Conservation (phyloP, 2,888 invertebrate species). For the Zonitis immaculata region DNA sequence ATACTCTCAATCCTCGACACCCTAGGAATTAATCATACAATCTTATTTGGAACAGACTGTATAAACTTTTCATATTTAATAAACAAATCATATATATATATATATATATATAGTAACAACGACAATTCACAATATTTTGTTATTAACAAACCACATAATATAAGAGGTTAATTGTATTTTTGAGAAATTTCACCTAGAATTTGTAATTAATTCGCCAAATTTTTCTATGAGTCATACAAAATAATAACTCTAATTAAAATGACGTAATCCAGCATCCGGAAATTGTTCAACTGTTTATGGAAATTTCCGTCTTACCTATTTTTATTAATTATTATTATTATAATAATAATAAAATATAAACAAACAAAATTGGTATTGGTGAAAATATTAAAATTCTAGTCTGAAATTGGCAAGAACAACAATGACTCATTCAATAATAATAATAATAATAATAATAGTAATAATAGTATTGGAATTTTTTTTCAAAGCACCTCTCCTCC, state of each 20-base stretch:
- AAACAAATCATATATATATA: too few species aligned
- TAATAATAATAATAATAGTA: too few species aligned
- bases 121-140: too few species aligned
- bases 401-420: neutral
- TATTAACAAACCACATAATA: too few species aligned
- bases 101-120: too few species aligned
- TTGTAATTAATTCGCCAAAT: neutral
- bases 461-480: neutral
- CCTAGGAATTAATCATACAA: too few species aligned
- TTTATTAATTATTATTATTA: constrained; percentile 13
- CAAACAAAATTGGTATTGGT: neutral
- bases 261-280: constrained; percentile 29
- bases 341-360: neutral
- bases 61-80: too few species aligned
- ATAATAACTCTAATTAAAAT: constrained; percentile 9
- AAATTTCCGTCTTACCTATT: constrained; percentile 18
- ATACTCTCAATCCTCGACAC: too few species aligned
- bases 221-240: constrained; percentile 13
- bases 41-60: too few species aligned
- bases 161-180: too few species aligned
- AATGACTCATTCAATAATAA: constrained; percentile 10
- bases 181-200: neutral
- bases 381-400: neutral
- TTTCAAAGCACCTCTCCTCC: neutral
- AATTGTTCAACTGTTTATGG: constrained; percentile 20